Evolutionary conservation across 2,888 invertebrate species (phyloP), one percentile per base, ranked within the genome.

Genomic region (Lasioglossum pauxillum): DNA sequence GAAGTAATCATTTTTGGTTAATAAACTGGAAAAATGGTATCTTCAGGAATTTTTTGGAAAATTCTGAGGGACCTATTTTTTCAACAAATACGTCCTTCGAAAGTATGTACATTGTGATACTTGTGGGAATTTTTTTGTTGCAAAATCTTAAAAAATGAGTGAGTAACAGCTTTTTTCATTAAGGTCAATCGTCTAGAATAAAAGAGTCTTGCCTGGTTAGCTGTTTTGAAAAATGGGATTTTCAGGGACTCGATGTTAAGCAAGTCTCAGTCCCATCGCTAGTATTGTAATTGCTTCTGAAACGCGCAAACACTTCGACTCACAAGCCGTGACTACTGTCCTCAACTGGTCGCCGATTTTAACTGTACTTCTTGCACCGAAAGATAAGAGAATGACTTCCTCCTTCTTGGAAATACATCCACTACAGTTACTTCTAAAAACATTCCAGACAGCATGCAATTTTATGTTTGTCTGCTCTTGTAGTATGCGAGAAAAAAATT

Each of bases 261-360:
- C 27, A 60, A 60, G 12, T 60, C 60, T 60, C 60, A 64, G 27
- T 31, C 27, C 60, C 60, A 64, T 64, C 60, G 60, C 60, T 60
- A 60, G 74, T 89, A 14, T 44, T 44, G 44, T 44, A 86, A 88
- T 89, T 86, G 73, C 84, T 49, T 76, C 72, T 88, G 73, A 87
- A 86, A 89, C 87, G 75, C 64, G 87, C 85, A 82, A 53, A 88
- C 90, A 88, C 89, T 89, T 85, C 87, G 83, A 83, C 90, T 60
- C 57, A 69, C n/a, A 69, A 38, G 35, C 69, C 81, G 80, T 80
- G 76, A 83, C 85, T 77, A 85, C 79, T 82, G 84, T 89, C 88
- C 87, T 79, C 88, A 82, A 85, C 84, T 84, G 84, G 82, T 64
- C 75, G 60, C 35, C 72, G 75, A 76, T 84, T 86, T 85, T 90